These are phyloP conservation scores for Hydrotaea cyrtoneurina DNA, from an alignment of 2,888 invertebrate species.

Conservation along the genomic window DNA sequence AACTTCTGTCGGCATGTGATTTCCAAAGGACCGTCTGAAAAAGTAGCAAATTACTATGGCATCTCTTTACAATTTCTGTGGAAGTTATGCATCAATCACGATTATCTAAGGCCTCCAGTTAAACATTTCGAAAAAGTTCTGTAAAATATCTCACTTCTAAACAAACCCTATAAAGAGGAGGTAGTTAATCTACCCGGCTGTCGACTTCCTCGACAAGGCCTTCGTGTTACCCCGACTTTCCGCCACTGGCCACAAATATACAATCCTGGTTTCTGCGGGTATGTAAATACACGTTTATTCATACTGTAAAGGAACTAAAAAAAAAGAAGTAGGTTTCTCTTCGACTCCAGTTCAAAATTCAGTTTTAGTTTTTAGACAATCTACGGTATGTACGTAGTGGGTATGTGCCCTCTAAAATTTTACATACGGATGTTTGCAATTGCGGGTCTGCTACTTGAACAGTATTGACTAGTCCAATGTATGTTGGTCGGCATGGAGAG, in stretches of 20 bases:
- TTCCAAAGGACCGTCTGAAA: too few species aligned
- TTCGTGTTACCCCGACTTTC: neutral
- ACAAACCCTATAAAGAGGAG: too few species aligned
- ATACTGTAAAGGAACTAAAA: neutral
- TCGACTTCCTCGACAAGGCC: too few species aligned
- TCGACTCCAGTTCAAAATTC: conserved; percentile 35
- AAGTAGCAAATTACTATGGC: too few species aligned
- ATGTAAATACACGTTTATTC: conserved; percentile 16
- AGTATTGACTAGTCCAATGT: conserved; percentile 11
- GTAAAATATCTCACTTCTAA: too few species aligned
- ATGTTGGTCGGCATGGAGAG: conserved; percentile 17
- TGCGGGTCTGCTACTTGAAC: conserved; percentile 12
- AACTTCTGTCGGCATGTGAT: neutral
- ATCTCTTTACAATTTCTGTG: too few species aligned
- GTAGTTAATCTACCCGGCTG: too few species aligned
- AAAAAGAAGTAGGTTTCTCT: conserved; percentile 7
- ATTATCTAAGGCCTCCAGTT: too few species aligned
- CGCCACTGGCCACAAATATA: neutral
- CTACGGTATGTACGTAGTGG: conserved; percentile 25
- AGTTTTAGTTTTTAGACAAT: conserved; percentile 40
- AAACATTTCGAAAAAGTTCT: too few species aligned
- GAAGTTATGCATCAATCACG: too few species aligned
- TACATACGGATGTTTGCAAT: conserved; percentile 18
- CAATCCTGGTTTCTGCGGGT: neutral
- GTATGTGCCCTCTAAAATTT: neutral